Evolutionary conservation across 2,113 vertebrate genomes (phyloP), one percentile per base, ranked within the genome.

Genomic region (Arvicanthis niloticus): DNA sequence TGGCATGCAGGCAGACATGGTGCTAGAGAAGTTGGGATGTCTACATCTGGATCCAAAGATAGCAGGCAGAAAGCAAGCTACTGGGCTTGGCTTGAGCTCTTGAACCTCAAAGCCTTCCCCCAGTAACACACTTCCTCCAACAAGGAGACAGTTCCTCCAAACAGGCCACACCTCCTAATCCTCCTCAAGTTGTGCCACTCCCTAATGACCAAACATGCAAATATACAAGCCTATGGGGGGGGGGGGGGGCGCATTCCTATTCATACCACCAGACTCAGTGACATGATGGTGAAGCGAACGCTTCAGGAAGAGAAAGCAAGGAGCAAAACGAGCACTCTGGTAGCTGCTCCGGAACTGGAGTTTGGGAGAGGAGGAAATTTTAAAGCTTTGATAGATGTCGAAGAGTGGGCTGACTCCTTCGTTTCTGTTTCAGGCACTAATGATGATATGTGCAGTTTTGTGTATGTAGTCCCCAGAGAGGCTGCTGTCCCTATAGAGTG

Each of bases 351-450:
- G 56, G 51, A 76, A 56, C 16, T 13, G 62, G 53, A 53, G 70
- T 78, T 73, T n/a, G 13, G 3, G 7, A 9, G 16, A 84, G 62
- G 70, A 92, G n/a, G n/a, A 72, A 15, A 67, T 53, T 77, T 91
- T 96, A 42, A 93, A 72, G 78, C 13, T 58, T 87, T 80, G 26
- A 65, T 85, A 88, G 45, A 96, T 97, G 75, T 78, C 65, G 11
- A 75, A 72, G 58, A 76, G 92, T 42, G 56, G 21, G 6, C 91
- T 84, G 87, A 9, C 4, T 73, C 80, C 68, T 75, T 70, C 0
- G 5, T 97, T 94, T 93, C 58, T 60, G 17, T 70, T 77, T 89
- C 29, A 89, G 56, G 84, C 1, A 70, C 1, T 26, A 87, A 67
- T n/a, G 81, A 62, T 82, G 42, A 45, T 85, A 73, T 67, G 2